Evolutionary conservation across 2,113 vertebrate species (phyloP).

Genomic region (Acanthochromis polyacanthus): DNA sequence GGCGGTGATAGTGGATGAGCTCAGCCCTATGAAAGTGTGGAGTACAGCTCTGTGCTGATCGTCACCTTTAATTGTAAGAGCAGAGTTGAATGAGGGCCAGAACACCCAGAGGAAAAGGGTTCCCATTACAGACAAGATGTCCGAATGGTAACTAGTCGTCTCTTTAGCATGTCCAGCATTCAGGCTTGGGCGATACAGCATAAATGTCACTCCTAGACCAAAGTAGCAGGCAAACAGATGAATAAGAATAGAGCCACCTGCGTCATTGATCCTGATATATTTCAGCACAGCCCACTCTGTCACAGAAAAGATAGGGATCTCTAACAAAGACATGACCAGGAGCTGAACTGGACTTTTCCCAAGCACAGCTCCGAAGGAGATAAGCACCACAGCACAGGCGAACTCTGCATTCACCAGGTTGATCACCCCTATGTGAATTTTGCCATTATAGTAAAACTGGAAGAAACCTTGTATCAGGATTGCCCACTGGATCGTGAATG

Average conservation of each 20-base stretch:
- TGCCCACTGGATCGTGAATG: slow-evolving; percentile 87
- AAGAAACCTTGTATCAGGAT: slow-evolving; percentile 87
- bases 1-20: slow-evolving; percentile 80
- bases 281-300: slow-evolving; percentile 85
- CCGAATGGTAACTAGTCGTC: slow-evolving; percentile 78
- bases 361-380: slow-evolving; percentile 86
- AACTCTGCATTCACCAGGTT: slow-evolving; percentile 87
- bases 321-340: slow-evolving; percentile 84
- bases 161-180: slow-evolving; percentile 77
- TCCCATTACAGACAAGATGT: slow-evolving; percentile 84
- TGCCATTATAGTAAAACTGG: slow-evolving; percentile 79
- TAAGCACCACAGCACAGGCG: slow-evolving; percentile 86
- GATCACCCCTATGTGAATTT: slow-evolving; percentile 82
- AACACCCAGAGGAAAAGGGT: slow-evolving; percentile 89
- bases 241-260: slow-evolving; percentile 87
- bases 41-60: slow-evolving; percentile 86
- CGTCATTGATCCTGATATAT: slow-evolving; percentile 83
- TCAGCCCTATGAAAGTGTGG: slow-evolving; percentile 86
- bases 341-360: slow-evolving; percentile 89
- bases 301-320: slow-evolving; percentile 83
- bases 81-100: slow-evolving; percentile 88
- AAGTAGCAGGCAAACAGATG: slow-evolving; percentile 91
- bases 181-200: slow-evolving; percentile 75
- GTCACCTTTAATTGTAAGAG: slow-evolving; percentile 79
- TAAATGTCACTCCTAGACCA: slow-evolving; percentile 84